Conservation (phyloP, 2,888 invertebrate species). For the Quadroppia sp. region DNA sequence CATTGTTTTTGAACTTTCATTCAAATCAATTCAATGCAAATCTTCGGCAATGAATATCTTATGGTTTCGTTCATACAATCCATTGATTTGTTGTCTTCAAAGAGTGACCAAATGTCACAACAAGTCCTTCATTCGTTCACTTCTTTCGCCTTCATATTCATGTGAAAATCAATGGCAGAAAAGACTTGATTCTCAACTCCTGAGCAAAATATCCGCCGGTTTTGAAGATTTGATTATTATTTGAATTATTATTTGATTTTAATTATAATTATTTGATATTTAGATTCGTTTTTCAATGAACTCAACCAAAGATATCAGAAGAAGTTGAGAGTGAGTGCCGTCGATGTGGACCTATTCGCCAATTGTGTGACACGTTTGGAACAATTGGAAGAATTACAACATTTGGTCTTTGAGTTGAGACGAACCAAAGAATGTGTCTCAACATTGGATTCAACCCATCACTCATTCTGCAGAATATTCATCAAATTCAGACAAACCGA, state of each 20-base stretch:
- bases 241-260: not conserved
- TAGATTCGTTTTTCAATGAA: constrained; percentile 51
- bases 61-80: not conserved
- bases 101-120: not conserved
- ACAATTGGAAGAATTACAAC: constrained; percentile 67
- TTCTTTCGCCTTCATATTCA: constrained; percentile 67
- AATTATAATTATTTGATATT: constrained; percentile 4
- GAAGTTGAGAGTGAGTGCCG: constrained; percentile 64
- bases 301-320: constrained; percentile 65
- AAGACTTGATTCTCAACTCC: constrained; percentile 61
- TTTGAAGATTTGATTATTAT: constrained; percentile 36
- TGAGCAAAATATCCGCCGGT: constrained; percentile 61
- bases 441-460: constrained; percentile 71
- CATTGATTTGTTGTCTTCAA: not conserved
- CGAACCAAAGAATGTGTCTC: constrained; percentile 66
- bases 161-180: constrained; percentile 68
- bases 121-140: constrained; percentile 54
- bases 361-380: constrained; percentile 61
- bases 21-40: too few species aligned
- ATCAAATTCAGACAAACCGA: constrained; percentile 58
- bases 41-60: constrained; percentile 2
- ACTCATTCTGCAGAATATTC: constrained; percentile 65
- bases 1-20: too few species aligned
- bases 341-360: constrained; percentile 78
- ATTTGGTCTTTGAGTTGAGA: constrained; percentile 61